These are phyloP conservation scores for Malurus cyaneus DNA, from an alignment of 2,113 vertebrate genomes.

Conservation along the genomic window DNA sequence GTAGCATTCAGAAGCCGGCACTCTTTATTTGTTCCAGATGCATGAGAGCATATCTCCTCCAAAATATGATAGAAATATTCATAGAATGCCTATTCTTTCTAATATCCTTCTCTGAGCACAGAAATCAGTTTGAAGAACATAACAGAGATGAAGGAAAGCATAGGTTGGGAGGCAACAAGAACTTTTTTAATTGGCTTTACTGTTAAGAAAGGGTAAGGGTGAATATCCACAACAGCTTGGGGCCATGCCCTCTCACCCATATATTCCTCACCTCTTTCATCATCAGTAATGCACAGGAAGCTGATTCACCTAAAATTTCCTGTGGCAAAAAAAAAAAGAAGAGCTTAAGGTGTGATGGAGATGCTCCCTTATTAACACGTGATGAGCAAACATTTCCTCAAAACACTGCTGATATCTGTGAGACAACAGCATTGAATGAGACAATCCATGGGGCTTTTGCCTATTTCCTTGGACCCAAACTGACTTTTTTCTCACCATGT, in stretches of 20 bases:
- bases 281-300: not conserved
- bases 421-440: not conserved
- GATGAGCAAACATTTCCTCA: not conserved
- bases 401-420: not conserved
- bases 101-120: not conserved
- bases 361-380: not conserved
- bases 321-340: not conserved
- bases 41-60: not conserved
- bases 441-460: not conserved
- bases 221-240: not conserved
- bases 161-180: rapidly evolving
- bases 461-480: not conserved
- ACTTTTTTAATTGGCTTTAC: not conserved
- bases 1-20: not conserved
- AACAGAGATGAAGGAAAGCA: not conserved
- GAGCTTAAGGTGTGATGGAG: not conserved
- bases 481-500: not conserved
- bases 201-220: not conserved
- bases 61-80: not conserved
- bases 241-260: not conserved
- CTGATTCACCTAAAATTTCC: not conserved
- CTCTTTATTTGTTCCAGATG: not conserved
- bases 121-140: not conserved
- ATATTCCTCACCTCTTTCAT: not conserved
- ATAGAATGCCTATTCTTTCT: not conserved